Evolutionary conservation across 2,888 invertebrate genomes (phyloP).

Genomic region (Orchestes rusci): DNA sequence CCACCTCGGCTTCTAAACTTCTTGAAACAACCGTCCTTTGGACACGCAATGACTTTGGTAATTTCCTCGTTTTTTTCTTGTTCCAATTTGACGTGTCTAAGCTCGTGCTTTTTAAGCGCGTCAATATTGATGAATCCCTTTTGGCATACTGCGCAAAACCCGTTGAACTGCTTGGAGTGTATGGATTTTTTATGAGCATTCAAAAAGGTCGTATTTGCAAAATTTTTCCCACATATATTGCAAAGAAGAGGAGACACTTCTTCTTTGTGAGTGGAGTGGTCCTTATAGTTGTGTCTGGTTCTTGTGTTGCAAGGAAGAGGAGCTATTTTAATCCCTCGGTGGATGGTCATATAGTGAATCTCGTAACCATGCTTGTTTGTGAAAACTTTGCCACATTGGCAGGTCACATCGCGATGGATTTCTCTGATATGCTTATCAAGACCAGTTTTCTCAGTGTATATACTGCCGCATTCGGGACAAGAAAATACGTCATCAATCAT

Average conservation of each 20-base stretch:
- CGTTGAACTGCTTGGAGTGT: slow-evolving; percentile 55
- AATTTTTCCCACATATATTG: slow-evolving; percentile 41
- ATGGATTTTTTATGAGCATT: slow-evolving; percentile 49
- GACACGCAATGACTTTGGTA: not conserved
- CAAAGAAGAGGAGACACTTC: slow-evolving; percentile 11
- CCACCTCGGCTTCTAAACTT: slow-evolving; percentile 21
- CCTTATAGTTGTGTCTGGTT: not conserved
- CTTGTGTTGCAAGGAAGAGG: too few species aligned
- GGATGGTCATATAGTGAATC: not conserved
- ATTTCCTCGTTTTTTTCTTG: slow-evolving; percentile 9
- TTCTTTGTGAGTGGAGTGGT: slow-evolving; percentile 1
- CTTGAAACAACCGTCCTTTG: slow-evolving; percentile 21
- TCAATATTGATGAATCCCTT: slow-evolving; percentile 54
- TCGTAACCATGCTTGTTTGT: not conserved
- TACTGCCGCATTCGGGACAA: slow-evolving; percentile 1
- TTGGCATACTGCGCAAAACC: slow-evolving; percentile 52
- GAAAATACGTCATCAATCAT: too few species aligned
- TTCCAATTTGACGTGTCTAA: slow-evolving; percentile 6
- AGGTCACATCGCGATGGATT: not conserved
- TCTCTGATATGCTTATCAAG: not conserved
- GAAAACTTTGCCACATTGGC: slow-evolving; percentile 2
- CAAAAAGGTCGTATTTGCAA: slow-evolving; percentile 52
- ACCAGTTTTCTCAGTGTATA: not conserved
- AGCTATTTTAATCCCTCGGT: not conserved
- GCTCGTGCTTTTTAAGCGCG: slow-evolving; percentile 49